Percentiles rank a stretch among this genome's conserved stretches.
Evolutionary conservation across 1,140 invertebrate species (phyloP).

Genomic region (Contarinia nasturtii): DNA sequence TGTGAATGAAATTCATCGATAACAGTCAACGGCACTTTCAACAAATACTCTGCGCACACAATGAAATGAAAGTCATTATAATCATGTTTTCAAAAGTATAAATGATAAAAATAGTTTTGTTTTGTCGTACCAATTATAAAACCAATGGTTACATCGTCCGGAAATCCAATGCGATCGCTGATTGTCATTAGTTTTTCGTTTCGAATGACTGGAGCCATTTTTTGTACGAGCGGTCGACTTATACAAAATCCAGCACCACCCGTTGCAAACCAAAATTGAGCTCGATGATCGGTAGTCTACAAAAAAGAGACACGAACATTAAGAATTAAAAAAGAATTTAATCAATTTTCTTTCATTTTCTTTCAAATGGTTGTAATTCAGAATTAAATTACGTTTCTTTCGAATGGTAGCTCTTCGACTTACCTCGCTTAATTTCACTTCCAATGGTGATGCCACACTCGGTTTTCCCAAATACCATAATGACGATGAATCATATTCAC

Average conservation of each 20-base stretch:
- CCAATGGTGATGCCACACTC: constrained; percentile 71
- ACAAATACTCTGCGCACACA: constrained; percentile 53
- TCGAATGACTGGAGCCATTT: constrained; percentile 87
- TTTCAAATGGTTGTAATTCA: no score
- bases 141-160: constrained; percentile 95
- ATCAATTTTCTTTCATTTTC: no score
- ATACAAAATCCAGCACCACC: constrained; percentile 96
- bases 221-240: constrained; percentile 74
- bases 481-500: constrained; percentile 66
- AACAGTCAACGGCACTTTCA: constrained; percentile 74
- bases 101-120: no score
- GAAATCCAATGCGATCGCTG: constrained; percentile 74
- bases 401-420: constrained; percentile 9
- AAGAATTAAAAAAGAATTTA: no score
- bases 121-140: constrained; percentile 66
- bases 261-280: constrained; percentile 95
- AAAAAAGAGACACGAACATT: no score
- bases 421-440: constrained; percentile 36
- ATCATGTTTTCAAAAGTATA: no score
- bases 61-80: constrained; percentile 4
- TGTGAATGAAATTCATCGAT: constrained; percentile 91
- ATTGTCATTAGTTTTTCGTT: constrained; percentile 85
- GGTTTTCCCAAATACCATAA: constrained; percentile 95
- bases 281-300: constrained; percentile 42
- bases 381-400: no score